Evolutionary conservation across 2,797 vertebrate genomes (phyloP).

Genomic region (Pangasius sanitwongsei): DNA sequence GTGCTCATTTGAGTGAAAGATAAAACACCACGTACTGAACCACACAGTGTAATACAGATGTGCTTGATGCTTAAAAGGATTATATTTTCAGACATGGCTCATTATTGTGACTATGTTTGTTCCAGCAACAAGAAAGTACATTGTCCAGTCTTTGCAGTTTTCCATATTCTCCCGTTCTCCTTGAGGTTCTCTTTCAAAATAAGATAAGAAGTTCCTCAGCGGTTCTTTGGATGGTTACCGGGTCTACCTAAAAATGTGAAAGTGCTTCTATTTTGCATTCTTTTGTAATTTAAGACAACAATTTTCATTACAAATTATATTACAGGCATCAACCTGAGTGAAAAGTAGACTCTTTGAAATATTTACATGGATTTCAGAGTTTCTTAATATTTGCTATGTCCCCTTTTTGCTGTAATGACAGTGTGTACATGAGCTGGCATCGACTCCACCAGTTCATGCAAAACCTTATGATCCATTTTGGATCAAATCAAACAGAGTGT

Average conservation of each 20-base stretch:
- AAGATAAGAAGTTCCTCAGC: neutral
- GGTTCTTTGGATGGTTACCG: neutral
- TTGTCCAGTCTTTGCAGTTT: neutral
- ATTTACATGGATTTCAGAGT: neutral
- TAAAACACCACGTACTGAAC: neutral
- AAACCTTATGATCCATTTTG: neutral
- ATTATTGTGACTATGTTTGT: neutral
- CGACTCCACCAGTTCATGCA: neutral
- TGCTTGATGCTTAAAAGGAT: neutral
- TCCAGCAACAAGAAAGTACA: neutral
- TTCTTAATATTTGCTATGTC: neutral
- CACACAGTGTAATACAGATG: neutral
- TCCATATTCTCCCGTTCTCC: neutral
- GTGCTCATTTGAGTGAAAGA: neutral
- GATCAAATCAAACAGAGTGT: neutral
- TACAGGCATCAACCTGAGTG: neutral
- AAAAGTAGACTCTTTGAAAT: neutral
- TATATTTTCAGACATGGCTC: neutral
- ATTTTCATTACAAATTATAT: neutral
- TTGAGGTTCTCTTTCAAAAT: neutral
- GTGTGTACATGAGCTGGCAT: neutral
- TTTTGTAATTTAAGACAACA: neutral
- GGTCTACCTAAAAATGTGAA: neutral
- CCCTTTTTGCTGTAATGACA: neutral
- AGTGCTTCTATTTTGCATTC: too few species aligned